A percentile compares a stretch with the other conserved stretches of the same genome.
phyloP scores from a whole-genome alignment of 1,140 invertebrate genomes.

The Vanessa atalanta region DNA sequence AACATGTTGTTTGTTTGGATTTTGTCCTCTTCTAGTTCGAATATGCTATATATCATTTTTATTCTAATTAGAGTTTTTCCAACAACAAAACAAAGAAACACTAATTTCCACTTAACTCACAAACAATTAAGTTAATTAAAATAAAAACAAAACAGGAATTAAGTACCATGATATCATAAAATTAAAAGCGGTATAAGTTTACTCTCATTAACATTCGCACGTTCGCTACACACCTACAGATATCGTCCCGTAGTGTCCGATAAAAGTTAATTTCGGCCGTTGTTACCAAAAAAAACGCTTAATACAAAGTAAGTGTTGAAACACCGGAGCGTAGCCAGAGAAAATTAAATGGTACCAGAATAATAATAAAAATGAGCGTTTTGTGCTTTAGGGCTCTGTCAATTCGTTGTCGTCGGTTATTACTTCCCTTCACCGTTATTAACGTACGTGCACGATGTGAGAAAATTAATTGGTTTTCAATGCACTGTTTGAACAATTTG shows the following conservation, averaged over 20 bases:
- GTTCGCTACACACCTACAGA: background rate
- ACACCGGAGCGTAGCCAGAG: conserved; percentile 44
- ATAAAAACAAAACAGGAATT: background rate
- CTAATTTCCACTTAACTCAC: too few species aligned
- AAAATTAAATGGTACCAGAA: conserved; percentile 62
- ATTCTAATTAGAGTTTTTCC: too few species aligned
- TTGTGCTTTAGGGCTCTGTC: conserved; percentile 52
- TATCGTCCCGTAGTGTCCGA: conserved; percentile 17
- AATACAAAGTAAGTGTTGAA: conserved; percentile 46
- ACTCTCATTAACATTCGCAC: conserved; percentile 17
- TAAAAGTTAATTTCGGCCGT: conserved; percentile 44
- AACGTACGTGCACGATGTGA: conserved; percentile 19
- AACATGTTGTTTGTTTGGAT: too few species aligned
- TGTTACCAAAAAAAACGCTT: conserved; percentile 37
- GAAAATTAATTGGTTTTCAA: conserved; percentile 2
- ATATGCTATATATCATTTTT: too few species aligned
- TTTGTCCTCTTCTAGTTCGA: too few species aligned
- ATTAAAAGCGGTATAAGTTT: background rate
- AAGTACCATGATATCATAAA: conserved; percentile 13
- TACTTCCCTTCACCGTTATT: conserved; percentile 22
- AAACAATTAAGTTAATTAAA: background rate
- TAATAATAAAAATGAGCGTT: conserved; percentile 72
- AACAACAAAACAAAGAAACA: too few species aligned
- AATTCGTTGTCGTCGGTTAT: conserved; percentile 31
- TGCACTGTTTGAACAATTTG: conserved; percentile 1